Evolutionary conservation across 2,113 vertebrate genomes (phyloP), one percentile per base, ranked within the genome.

Genomic region (Nyctibius bracteatus): DNA sequence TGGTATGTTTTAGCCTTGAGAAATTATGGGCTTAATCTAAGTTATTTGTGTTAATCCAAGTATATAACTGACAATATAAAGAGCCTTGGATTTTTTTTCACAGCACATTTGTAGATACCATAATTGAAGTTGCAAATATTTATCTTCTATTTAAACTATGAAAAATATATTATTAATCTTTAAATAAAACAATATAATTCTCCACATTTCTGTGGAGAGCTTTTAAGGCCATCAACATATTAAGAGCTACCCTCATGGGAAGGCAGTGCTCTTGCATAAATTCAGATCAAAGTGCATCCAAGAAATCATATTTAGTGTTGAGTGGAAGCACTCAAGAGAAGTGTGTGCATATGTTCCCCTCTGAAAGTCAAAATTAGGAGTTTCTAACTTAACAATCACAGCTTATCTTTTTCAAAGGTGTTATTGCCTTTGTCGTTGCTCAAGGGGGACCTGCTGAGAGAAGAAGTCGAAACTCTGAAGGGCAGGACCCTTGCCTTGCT

Each of bases 301-400:
- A 43, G 66, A 59, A 41, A 19, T 65, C 5, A 3, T 63, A 37
- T 46, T 73, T 33, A 35, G 7, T 70, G 24, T 57, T 73, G 35
- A 63, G 15, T 65, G 7, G 44, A 72, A 91, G 20, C 33, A 19
- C 25, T 83, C 30, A 9, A 33, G 52, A 66, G 14, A 62, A 65
- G 7, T 11, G 4, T 52, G 41, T 1, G 3, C 21, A 0, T 77
- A 5, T 46, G 4, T 77, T 86, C 9, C n/a, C 4, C 18, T 30
- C 17, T 86, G 58, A 52, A 72, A 35, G 57, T 51, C 14, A 63
- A 57, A 86, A 30, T 19, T 39, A 31, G 52, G 47, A 35, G 14
- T 35, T 78, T 81, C 66, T 61, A 75, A 23, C 5, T 46, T 72
- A 43, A 31, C 12, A 54, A 8, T 63, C 37, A 16, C 28, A 37